Evolutionary conservation across 2,888 invertebrate genomes (phyloP).

Genomic region (Ditula angustiorana): DNA sequence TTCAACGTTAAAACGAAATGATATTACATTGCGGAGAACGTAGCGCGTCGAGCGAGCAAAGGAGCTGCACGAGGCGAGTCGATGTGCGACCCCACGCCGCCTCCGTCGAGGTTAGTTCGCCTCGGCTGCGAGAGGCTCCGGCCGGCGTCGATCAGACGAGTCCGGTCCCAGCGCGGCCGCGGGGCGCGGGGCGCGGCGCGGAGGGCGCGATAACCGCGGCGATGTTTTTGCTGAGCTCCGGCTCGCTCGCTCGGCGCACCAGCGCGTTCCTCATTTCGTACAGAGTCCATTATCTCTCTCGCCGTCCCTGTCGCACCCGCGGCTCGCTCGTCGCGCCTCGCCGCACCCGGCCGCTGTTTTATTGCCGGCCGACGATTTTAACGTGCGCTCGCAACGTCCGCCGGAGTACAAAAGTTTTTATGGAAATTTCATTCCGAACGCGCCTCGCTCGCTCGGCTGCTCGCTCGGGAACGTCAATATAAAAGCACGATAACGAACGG

Average conservation of each 20-base stretch:
- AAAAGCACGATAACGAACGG: constrained; percentile 85
- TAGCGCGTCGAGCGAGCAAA: constrained; percentile 68
- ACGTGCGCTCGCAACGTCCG: constrained; percentile 86
- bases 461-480: constrained; percentile 83
- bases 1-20: constrained; percentile 70
- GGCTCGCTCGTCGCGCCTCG: constrained; percentile 78
- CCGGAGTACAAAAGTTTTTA: constrained; percentile 85
- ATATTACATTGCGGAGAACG: constrained; percentile 63
- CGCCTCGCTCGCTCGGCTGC: constrained; percentile 77
- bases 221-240: constrained; percentile 83
- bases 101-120: constrained; percentile 75
- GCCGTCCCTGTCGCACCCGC: constrained; percentile 75
- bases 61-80: constrained; percentile 63
- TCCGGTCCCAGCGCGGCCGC: constrained; percentile 61
- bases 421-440: constrained; percentile 86
- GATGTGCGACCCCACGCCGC: constrained; percentile 78
- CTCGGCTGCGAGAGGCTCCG: constrained; percentile 75
- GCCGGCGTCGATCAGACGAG: constrained; percentile 71
- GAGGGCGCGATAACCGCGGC: constrained; percentile 79
- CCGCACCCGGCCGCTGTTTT: constrained; percentile 85
- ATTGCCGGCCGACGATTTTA: constrained; percentile 85
- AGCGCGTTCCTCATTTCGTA: constrained; percentile 83
- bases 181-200: constrained; percentile 53
- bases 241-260: constrained; percentile 79
- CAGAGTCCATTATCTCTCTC: constrained; percentile 81